Base-by-base conservation (phyloP, 2,113 vertebrate species). In the Mormyrus lacerda region DNA sequence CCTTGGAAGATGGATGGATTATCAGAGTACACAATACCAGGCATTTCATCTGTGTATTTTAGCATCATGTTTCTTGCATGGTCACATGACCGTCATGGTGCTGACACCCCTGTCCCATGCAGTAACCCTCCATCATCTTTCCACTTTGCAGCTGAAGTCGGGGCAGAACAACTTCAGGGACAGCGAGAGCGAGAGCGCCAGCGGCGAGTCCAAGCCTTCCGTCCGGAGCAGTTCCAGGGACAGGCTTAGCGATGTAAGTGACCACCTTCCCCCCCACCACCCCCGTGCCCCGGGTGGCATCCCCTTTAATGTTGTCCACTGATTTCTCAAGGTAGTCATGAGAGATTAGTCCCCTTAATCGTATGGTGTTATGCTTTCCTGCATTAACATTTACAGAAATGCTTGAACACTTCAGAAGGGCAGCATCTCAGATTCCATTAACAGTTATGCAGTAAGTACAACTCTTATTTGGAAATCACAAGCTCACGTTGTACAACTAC, bases 161-260 rank as follows among this genome's bases (percentile, higher is more conserved):
- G 97, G 96, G 27, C 97, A 97, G 94, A 97, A 97, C 95, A 97
- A 97, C 95, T 96, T 97, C 93, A 97, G 97, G 90, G 97, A 96
- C 96, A 98, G 97, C 8, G 97, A 98, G 95, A 98, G 96, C 0
- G 98, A 98, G 88, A 97, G 97, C 0, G 96, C 94, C 31, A 98
- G 97, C 2, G 96, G 96, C 19, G 96, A 96, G 90, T 97, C 97
- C 4, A 99, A 98, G 93, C 96, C 96, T 7, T 98, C 97, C 89
- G 95, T 96, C 88, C 94, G 97, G 92, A 97, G 97, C 95, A 98
- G 97, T 93, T 98, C 98, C 89, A 96, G 96, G 90, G 98, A 98
- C 87, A 94, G 97, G 44, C 96, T 97, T 95, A 99, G 97, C 2
- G 98, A 99, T 0, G 98, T 99, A 94, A 99, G 98, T 98, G 90